Evolutionary conservation across 1,140 invertebrate genomes (phyloP).

Genomic region (Drosophila nannoptera): DNA sequence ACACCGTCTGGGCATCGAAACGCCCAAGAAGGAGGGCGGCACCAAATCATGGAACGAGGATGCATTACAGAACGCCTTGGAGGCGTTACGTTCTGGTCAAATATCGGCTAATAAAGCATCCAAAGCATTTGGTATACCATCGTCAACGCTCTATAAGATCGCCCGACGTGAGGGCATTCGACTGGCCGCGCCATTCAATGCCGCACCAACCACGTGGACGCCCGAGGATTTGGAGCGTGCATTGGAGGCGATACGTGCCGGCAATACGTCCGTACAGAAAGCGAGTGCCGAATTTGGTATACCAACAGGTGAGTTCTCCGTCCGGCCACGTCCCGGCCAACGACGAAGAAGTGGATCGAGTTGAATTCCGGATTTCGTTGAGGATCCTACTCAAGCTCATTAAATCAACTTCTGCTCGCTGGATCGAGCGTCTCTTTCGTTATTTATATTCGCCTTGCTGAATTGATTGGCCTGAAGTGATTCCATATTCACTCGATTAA

Average conservation of each 20-base stretch:
- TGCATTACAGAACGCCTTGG: constrained; percentile 88
- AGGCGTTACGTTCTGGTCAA: constrained; percentile 88
- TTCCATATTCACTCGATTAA: no score
- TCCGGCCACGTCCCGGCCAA: no score
- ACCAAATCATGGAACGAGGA: constrained; percentile 93
- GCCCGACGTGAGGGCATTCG: constrained; percentile 92
- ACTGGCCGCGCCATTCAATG: constrained; percentile 91
- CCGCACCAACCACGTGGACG: constrained; percentile 92
- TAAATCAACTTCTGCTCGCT: no score
- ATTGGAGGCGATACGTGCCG: constrained; percentile 89
- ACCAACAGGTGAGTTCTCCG: constrained; percentile 82
- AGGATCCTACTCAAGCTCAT: no score
- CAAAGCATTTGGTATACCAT: constrained; percentile 94
- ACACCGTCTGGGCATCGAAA: constrained; percentile 91
- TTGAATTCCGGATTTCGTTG: no score
- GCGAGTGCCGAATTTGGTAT: constrained; percentile 91
- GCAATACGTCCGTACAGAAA: constrained; percentile 90
- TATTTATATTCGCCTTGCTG: no score
- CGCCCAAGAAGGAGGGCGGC: constrained; percentile 92
- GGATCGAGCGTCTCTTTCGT: no score
- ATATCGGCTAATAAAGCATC: constrained; percentile 94
- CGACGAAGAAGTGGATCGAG: no score
- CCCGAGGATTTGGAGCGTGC: constrained; percentile 90
- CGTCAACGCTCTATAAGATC: constrained; percentile 93
- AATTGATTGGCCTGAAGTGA: no score